phyloP scores from a whole-genome alignment of 2,797 vertebrate species.

The Sorex maritimensis region DNA sequence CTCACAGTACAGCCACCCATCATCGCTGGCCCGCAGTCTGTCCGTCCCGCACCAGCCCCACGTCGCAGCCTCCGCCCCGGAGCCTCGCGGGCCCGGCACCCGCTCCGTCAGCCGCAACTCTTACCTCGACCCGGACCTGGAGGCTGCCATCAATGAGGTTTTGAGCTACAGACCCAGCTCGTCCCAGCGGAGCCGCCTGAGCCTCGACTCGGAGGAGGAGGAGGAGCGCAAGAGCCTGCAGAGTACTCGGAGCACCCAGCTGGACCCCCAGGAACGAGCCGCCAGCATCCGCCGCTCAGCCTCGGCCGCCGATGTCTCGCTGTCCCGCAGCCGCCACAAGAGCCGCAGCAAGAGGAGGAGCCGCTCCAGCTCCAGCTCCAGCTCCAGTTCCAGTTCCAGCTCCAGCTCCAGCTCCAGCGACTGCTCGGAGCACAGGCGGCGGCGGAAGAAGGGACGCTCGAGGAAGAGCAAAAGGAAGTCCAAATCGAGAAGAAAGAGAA shows the following conservation, averaged over 20 bases:
- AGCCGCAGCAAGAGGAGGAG: slow-evolving; percentile 91
- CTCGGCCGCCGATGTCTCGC: slow-evolving; percentile 93
- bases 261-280: slow-evolving; percentile 78
- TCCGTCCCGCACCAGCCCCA: slow-evolving; percentile 94
- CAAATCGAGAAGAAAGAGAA: slow-evolving; percentile 94
- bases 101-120: slow-evolving; percentile 92
- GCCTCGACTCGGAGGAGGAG: slow-evolving; percentile 92
- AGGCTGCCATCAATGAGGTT: slow-evolving; percentile 97
- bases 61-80: slow-evolving; percentile 82
- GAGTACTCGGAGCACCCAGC: slow-evolving; percentile 87
- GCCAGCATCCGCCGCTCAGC: slow-evolving; percentile 93
- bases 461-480: slow-evolving; percentile 92
- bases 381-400: slow-evolving; percentile 85
- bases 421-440: slow-evolving; percentile 87
- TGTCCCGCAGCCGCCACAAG: slow-evolving; percentile 86
- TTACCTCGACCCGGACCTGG: slow-evolving; percentile 97
- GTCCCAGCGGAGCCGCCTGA: slow-evolving; percentile 93
- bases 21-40: slow-evolving; percentile 93
- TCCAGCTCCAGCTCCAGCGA: slow-evolving; percentile 91
- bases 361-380: slow-evolving; percentile 90
- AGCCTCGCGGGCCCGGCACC: slow-evolving; percentile 85
- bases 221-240: slow-evolving; percentile 88
- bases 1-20: slow-evolving; percentile 92
- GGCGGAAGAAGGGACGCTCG: slow-evolving; percentile 88
- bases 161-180: slow-evolving; percentile 95